Evolutionary conservation across 2,113 vertebrate genomes (phyloP), one percentile per base, ranked within the genome.

Genomic region (Nycticebus coucang): DNA sequence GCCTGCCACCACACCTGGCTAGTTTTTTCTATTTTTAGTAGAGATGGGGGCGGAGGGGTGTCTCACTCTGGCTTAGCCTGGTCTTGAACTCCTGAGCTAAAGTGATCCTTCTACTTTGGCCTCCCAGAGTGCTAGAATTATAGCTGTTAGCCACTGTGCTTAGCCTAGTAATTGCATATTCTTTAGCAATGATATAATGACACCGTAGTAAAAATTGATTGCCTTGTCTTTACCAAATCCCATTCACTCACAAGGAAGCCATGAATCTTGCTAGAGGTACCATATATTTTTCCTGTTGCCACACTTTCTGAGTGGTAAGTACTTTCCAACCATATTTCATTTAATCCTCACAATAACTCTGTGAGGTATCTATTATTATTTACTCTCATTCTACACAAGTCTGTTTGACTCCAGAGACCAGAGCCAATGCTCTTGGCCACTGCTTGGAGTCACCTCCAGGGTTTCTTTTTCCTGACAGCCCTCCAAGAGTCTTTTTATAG

Each of bases 171-270:
- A 81, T 86, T 93, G 18, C 2, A 41, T 82, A 35, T 6, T 92
- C 84, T 55, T 92, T 96, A 80, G 89, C n/a, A 92, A 87, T 77
- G 64, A 91, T 85, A 45, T 45, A 35, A 88, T 37, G 37, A 41
- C 59, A 6, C 19, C 33, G 57, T 64, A 21, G 26, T 22, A 69
- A 91, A 74, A 95, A 69, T 15, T 18, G 21, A 53, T 60, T 62
- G 33, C 26, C 60, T 74, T 37, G 19, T 80, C 11, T 26, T 93
- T 93, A 74, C 15, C 50, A 77, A 86, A n/a, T 33, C 10, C 7
- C 30, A 28, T 69, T 28, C 3, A 77, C 22, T 78, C 37, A 66
- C 19, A 37, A 84, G 69, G 35, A 94, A 89, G 22, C 24, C 57
- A 62, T 35, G n/a, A 14, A 45, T 90, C 57, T 83, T 93, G 37